Evolutionary conservation across 2,888 invertebrate species (phyloP).

Genomic region (Lepas anatifera): DNA sequence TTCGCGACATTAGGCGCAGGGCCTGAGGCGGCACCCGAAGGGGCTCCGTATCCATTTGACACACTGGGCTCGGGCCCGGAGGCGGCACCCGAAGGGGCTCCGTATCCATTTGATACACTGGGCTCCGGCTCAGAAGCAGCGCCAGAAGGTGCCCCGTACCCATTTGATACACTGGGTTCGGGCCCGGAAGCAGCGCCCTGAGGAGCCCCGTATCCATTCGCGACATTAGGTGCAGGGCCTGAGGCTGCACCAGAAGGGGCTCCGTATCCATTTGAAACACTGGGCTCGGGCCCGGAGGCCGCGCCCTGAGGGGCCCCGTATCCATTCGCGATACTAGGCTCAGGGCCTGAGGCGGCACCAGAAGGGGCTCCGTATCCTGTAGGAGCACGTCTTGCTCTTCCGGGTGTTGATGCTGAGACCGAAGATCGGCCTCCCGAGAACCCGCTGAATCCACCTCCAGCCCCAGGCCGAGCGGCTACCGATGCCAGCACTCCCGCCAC

Average conservation of each 20-base stretch:
- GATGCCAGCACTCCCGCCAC: background rate
- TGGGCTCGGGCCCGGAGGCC: background rate
- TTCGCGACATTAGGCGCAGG: background rate
- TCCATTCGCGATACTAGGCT: background rate
- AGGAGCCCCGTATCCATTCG: background rate
- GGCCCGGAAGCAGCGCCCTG: background rate
- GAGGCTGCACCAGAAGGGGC: background rate
- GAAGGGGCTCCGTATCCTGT: background rate
- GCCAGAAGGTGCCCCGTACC: too few relatives aligned
- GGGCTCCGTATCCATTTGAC: background rate
- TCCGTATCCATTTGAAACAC: background rate
- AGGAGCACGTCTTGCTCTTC: background rate
- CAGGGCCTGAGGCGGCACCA: background rate
- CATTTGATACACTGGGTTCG: background rate
- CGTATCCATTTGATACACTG: background rate
- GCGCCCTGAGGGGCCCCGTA: background rate
- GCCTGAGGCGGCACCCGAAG: background rate
- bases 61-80: background rate
- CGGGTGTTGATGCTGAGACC: background rate
- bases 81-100: too few relatives aligned
- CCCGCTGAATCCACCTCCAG: background rate
- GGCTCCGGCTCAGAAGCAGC: background rate
- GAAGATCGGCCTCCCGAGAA: background rate
- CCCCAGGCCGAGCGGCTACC: background rate
- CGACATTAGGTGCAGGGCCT: background rate